Evolutionary conservation across 2,797 vertebrate species (phyloP).

Genomic region (Tragelaphus oryx): DNA sequence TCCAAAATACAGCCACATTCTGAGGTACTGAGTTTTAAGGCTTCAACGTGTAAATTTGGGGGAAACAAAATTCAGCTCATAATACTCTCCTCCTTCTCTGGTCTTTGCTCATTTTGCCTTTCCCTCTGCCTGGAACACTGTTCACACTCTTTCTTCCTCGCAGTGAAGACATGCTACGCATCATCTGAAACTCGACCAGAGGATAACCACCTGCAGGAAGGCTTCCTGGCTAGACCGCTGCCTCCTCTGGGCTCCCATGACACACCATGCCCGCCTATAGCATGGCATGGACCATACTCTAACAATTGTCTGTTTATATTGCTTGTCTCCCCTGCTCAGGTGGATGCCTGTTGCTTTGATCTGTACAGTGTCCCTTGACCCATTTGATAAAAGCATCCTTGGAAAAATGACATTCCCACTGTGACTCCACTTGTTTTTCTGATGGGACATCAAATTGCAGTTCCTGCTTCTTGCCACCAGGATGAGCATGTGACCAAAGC

Average conservation of each 20-base stretch:
- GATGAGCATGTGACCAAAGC: slow-evolving; percentile 2
- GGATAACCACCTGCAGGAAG: neutral
- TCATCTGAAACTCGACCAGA: neutral
- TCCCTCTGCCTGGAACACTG: neutral
- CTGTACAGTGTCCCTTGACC: neutral
- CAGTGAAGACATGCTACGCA: neutral
- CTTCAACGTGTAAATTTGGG: neutral
- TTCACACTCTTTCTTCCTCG: neutral
- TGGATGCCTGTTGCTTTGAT: neutral
- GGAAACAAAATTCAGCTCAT: neutral
- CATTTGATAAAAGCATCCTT: neutral
- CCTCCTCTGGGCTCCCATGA: neutral
- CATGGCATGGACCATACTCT: too few species aligned
- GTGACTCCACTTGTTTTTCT: neutral
- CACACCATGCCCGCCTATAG: too few species aligned
- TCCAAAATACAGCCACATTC: neutral
- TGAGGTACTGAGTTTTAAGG: neutral
- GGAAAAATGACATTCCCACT: neutral
- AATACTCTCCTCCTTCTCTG: neutral
- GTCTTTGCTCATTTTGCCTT: neutral
- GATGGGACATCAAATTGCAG: neutral
- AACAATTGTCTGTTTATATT: neutral
- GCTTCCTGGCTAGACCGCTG: neutral
- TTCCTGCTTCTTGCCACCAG: neutral
- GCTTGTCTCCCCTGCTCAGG: neutral